Percentiles rank a stretch among this genome's conserved stretches.
phyloP scores from a whole-genome alignment of 1,140 invertebrate genomes.

The Hylaeus volcanicus region DNA sequence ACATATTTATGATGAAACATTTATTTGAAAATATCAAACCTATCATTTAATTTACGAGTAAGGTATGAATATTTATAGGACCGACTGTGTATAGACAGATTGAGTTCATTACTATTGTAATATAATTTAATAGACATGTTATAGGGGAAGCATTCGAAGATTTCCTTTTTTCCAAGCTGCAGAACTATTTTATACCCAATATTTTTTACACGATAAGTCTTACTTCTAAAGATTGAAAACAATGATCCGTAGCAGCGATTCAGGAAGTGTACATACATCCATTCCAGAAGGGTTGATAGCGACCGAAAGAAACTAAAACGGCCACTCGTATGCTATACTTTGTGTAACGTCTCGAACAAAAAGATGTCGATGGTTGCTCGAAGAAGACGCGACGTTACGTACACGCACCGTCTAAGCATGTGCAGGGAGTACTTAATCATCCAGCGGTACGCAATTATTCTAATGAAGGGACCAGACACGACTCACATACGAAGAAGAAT shows the following conservation, averaged over 20 bases:
- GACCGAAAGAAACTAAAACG: background rate
- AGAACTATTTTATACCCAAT: too few relatives aligned
- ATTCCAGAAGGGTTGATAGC: background rate
- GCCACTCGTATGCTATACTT: conserved; percentile 15
- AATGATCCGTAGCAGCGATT: background rate
- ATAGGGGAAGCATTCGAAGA: too few relatives aligned
- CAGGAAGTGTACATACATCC: background rate
- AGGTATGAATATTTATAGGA: too few relatives aligned
- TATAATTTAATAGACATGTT: too few relatives aligned
- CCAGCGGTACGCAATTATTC: conserved; percentile 63
- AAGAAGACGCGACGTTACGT: conserved; percentile 12
- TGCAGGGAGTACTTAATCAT: conserved; percentile 59
- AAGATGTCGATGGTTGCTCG: conserved; percentile 11
- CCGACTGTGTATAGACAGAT: too few relatives aligned
- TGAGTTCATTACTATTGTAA: too few relatives aligned
- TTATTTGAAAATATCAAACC: too few relatives aligned
- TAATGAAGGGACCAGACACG: conserved; percentile 63
- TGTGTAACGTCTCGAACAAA: conserved; percentile 27
- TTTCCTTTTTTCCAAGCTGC: too few relatives aligned
- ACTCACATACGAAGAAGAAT: conserved; percentile 58
- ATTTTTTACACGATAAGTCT: too few relatives aligned
- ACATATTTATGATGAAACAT: too few relatives aligned
- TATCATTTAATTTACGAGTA: too few relatives aligned
- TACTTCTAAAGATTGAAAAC: too few relatives aligned
- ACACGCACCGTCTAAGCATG: conserved; percentile 49